Base-by-base conservation (phyloP, 2,888 invertebrate species). In the Nudaria mundana region DNA sequence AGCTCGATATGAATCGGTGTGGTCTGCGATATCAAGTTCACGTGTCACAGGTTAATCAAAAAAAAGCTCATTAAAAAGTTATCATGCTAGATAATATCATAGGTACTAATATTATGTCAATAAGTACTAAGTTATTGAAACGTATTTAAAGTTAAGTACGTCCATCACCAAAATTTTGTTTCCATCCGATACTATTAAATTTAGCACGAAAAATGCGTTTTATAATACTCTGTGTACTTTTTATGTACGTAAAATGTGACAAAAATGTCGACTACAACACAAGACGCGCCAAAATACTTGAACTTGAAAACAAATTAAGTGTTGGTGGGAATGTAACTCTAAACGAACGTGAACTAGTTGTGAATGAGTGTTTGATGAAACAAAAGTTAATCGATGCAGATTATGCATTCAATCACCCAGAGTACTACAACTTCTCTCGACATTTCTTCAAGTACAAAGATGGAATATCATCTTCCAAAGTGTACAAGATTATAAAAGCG, bases 371-470 rank as follows among this genome's bases (percentile, higher is more conserved):
- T 8, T 75, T 93, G 10, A 92, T 92, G 92, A 56, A 60, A 24
- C 78, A 81, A 29, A 93, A 93, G 62, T 65, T 72, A 8, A 52
- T 66, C 2, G 92, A 92, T 56, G 50, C 90, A 25, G 67, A 89
- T 0, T 69, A 76, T 30, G 91, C 90, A 20, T 82, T 89, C 52
- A 64, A 74, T 13, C 76, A 90, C 41, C 91, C 91, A 1, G 76
- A 83, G 48, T 53, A 70, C 7, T 95, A 93, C 59, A 87, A 91
- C 30, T 91, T 93, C 0, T 89, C 93, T 0, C 87, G 89, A 41
- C 94, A 94, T 70, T 93, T 95, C 56, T 91, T 94, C 52, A 78
- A 89, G 4, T 91, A 92, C 0, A 91, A 91, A 51, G 72, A 89
- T 1, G 71, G 80, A 13, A 91, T 95, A 3, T 90, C 91, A n/a